Evolutionary conservation across 2,888 invertebrate species (phyloP).

Genomic region (Plagodis pulveraria): DNA sequence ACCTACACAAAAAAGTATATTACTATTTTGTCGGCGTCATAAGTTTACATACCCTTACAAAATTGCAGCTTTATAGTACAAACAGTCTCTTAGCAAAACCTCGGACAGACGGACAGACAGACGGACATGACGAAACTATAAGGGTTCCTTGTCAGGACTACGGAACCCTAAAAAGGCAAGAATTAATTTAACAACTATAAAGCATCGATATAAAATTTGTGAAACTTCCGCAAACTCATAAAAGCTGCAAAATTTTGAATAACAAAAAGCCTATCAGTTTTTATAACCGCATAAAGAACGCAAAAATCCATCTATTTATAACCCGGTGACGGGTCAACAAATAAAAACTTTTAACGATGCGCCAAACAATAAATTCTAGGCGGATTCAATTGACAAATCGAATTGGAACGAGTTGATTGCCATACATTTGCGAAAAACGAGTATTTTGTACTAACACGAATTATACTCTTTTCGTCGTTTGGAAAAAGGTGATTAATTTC

Average conservation of each 20-base stretch:
- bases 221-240: constrained; percentile 7
- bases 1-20: too few relatives aligned
- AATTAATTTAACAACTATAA: background rate
- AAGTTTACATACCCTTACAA: too few relatives aligned
- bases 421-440: constrained; percentile 2
- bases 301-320: constrained; percentile 37
- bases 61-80: too few relatives aligned
- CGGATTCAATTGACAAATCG: constrained; percentile 45
- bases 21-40: too few relatives aligned
- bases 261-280: constrained; percentile 30
- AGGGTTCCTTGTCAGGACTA: too few relatives aligned
- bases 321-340: constrained; percentile 43
- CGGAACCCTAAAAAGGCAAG: too few relatives aligned
- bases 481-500: too few relatives aligned
- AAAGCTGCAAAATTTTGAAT: constrained; percentile 14
- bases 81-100: too few relatives aligned
- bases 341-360: constrained; percentile 49
- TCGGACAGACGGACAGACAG: too few relatives aligned
- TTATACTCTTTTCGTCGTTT: background rate
- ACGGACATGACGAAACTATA: too few relatives aligned
- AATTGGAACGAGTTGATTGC: constrained; percentile 32
- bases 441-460: constrained; percentile 8
- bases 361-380: constrained; percentile 49
- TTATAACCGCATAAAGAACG: constrained; percentile 32
- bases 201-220: constrained; percentile 3